Evolutionary conservation across 1,140 invertebrate genomes (phyloP).

Genomic region (Whitmania pigra): DNA sequence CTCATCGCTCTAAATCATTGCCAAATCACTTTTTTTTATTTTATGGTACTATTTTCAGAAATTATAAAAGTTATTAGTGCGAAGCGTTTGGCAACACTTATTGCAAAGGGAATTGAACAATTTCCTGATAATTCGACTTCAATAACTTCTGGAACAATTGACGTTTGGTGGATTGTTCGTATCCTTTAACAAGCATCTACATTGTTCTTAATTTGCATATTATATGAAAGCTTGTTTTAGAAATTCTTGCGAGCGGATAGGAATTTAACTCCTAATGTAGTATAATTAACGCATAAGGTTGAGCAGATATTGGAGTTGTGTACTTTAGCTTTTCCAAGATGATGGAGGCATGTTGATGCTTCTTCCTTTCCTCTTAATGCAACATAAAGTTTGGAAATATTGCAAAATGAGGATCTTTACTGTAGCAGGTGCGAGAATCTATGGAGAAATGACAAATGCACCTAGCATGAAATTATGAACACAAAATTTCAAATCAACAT

Average conservation of each 20-base stretch:
- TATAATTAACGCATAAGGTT: neutral
- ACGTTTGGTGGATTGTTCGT: constrained; percentile 21
- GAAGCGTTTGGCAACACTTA: constrained; percentile 51
- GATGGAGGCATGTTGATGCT: constrained; percentile 95
- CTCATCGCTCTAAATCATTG: neutral
- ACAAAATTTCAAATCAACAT: too few relatives aligned
- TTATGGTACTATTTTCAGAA: constrained; percentile 28
- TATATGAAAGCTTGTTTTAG: too few relatives aligned
- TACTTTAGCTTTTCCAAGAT: constrained; percentile 78
- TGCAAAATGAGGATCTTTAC: constrained; percentile 97
- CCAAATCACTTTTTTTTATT: neutral
- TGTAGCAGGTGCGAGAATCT: constrained; percentile 57
- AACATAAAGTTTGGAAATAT: constrained; percentile 87
- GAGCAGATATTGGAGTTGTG: neutral
- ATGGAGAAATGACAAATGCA: neutral
- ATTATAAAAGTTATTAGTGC: constrained; percentile 33
- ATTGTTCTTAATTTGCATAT: too few relatives aligned
- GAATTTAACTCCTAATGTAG: too few relatives aligned
- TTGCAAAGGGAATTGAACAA: constrained; percentile 90
- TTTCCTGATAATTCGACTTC: constrained; percentile 10
- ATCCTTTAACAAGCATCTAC: constrained; percentile 21
- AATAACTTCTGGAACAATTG: constrained; percentile 13
- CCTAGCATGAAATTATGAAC: neutral
- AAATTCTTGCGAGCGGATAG: too few relatives aligned
- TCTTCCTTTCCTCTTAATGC: constrained; percentile 85